Percentiles rank a stretch among this genome's conserved stretches.
Evolutionary conservation across 2,113 vertebrate genomes (phyloP).

Genomic region (Aythya baeri): DNA sequence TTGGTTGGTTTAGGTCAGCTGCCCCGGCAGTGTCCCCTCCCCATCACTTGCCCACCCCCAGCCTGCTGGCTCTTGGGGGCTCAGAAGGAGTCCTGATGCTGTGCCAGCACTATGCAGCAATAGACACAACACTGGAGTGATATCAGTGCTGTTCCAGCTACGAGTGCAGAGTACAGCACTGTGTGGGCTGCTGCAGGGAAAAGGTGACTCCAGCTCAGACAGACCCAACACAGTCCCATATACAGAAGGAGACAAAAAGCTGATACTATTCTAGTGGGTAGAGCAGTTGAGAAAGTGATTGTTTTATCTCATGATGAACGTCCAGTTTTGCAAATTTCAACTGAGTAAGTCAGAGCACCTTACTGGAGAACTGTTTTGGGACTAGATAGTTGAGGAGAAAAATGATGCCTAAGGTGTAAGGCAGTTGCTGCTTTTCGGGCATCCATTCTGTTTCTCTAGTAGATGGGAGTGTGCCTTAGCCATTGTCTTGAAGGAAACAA

Average conservation of each 20-base stretch:
- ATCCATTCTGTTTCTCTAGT: neutral
- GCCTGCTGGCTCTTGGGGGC: no score
- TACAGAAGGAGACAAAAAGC: neutral
- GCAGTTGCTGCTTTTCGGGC: neutral
- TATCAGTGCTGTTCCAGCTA: no score
- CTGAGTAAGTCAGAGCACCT: neutral
- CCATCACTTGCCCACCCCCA: no score
- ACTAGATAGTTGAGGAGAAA: neutral
- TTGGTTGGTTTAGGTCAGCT: no score
- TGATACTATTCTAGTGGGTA: neutral
- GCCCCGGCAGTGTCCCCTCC: no score
- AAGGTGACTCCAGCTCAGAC: no score
- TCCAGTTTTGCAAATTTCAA: neutral
- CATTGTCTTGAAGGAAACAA: slow-evolving; percentile 54
- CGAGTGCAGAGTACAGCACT: no score
- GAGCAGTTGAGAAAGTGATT: neutral
- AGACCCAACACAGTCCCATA: neutral
- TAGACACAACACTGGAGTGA: no score
- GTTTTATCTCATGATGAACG: neutral
- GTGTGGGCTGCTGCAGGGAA: no score
- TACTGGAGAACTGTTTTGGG: neutral
- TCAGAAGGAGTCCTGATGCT: no score
- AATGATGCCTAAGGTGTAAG: neutral
- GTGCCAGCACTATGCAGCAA: no score
- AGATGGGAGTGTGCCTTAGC: neutral